Percentiles rank a stretch among this genome's conserved stretches.
Conservation (phyloP, 2,113 vertebrate species). For the Ailurus styani region DNA sequence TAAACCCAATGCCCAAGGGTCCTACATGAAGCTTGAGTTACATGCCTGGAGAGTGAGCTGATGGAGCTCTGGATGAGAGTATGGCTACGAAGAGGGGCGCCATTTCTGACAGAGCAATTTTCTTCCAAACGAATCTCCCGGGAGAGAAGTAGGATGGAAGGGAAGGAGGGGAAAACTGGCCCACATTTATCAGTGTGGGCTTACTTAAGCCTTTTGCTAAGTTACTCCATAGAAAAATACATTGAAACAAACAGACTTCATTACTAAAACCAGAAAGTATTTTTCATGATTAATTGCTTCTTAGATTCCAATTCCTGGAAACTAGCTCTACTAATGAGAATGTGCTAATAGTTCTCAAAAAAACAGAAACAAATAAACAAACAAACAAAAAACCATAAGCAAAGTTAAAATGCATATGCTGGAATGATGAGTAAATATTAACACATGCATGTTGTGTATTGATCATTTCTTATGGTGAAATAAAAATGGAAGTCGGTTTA, state of each 20-base stretch:
- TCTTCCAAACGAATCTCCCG: neutral
- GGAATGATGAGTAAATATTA: neutral
- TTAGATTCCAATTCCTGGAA: conserved; percentile 20
- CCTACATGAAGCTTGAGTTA: neutral
- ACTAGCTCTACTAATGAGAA: neutral
- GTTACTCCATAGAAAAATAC: neutral
- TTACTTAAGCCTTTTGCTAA: conserved; percentile 19
- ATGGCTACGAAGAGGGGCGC: neutral
- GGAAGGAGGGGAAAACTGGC: neutral
- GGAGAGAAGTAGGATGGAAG: neutral
- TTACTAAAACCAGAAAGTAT: conserved; percentile 11
- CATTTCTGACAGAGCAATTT: neutral
- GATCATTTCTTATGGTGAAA: neutral
- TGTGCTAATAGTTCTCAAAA: neutral
- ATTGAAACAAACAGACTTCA: neutral
- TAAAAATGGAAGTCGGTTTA: neutral
- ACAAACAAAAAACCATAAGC: neutral
- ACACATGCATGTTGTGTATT: neutral
- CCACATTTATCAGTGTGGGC: neutral
- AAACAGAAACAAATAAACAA: neutral
- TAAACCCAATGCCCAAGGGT: neutral
- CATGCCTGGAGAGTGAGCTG: neutral
- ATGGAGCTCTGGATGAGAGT: neutral
- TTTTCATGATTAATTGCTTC: conserved; percentile 19
- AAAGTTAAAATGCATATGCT: neutral